Evolutionary conservation across 2,888 invertebrate genomes (phyloP).

Genomic region (Plagodis pulveraria): DNA sequence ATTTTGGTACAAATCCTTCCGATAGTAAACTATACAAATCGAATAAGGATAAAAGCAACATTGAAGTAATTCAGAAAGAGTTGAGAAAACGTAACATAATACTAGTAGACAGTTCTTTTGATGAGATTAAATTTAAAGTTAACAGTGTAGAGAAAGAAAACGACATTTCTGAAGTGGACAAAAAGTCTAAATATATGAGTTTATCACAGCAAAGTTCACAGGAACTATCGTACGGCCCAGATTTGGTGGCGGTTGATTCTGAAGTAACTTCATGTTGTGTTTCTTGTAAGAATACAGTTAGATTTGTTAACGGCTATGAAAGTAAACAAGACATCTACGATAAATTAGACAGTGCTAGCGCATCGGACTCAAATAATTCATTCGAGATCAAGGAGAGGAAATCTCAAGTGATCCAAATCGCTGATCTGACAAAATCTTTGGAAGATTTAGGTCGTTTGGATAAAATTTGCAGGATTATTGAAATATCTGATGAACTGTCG

Average conservation of each 20-base stretch:
- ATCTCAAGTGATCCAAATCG: slow-evolving; percentile 69
- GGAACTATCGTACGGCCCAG: slow-evolving; percentile 23
- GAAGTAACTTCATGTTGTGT: slow-evolving; percentile 40
- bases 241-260: slow-evolving; percentile 24
- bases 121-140: slow-evolving; percentile 1
- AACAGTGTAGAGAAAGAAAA: neutral
- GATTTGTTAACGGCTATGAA: slow-evolving; percentile 35
- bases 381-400: slow-evolving; percentile 64
- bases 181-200: slow-evolving; percentile 17
- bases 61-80: slow-evolving; percentile 42
- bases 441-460: slow-evolving; percentile 71
- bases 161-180: slow-evolving; percentile 4
- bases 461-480: slow-evolving; percentile 77
- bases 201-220: slow-evolving; percentile 33
- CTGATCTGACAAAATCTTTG: slow-evolving; percentile 67
- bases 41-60: slow-evolving; percentile 15
- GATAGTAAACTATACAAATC: slow-evolving; percentile 1
- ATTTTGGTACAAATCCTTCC: neutral
- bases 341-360: slow-evolving; percentile 73
- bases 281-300: slow-evolving; percentile 33
- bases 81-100: slow-evolving; percentile 47
- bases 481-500: slow-evolving; percentile 77
- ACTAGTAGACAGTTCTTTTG: slow-evolving; percentile 30
- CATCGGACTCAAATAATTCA: slow-evolving; percentile 67
- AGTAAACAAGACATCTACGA: slow-evolving; percentile 67